Base-by-base conservation (phyloP, 2,888 invertebrate genomes). In the Metopia argyrocephala region DNA sequence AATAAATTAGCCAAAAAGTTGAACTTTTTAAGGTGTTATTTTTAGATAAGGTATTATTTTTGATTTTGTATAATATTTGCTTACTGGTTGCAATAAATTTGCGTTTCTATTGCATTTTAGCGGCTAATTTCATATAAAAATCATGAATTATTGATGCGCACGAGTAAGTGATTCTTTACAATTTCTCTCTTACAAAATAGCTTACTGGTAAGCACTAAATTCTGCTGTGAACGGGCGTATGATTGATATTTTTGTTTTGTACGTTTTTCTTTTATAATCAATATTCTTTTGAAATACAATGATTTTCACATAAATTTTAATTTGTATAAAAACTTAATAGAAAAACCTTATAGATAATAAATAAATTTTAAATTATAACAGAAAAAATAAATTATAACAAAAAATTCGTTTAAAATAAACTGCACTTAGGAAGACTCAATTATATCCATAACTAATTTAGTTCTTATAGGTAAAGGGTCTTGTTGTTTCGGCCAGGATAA, bases 261-360 rank as follows among this genome's bases (percentile, higher is more conserved):
- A 9, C 12, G 9, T 1, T 12, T 38, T 5, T 38, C 15, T 38
- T 59, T 6, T n/a, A n/a, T n/a, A n/a, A n/a, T n/a, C n/a, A n/a
- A n/a, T n/a, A n/a, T n/a, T n/a, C n/a, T 12, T 18, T 4, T 50
- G 28, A 66, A 78, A 78, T 69, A 65, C 78, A 79, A 74, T 73
- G 69, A 64, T 69, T 69, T 66, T 65, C 25, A 4, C 6, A 38
- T 38, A 2, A 50, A 25, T 28, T 73, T 31, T 3, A 31, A 59
- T 50, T 25, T 38, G 27, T 27, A 38, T 12, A 31, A 31, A 9
- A 12, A 12, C 23, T 27, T 57, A 27, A 64, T 20, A 48, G 12
- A 68, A 57, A 57, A 31, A 5, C 25, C 23, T 56, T 52, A 25
- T 9, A 25, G 23, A 52, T 46, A 12, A 18, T 1, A 56, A 64